A percentile compares a stretch with the other conserved stretches of the same genome.
These are phyloP conservation scores for Andrena hattorfiana DNA, from an alignment of 2,888 invertebrate species.

Conservation along the genomic window DNA sequence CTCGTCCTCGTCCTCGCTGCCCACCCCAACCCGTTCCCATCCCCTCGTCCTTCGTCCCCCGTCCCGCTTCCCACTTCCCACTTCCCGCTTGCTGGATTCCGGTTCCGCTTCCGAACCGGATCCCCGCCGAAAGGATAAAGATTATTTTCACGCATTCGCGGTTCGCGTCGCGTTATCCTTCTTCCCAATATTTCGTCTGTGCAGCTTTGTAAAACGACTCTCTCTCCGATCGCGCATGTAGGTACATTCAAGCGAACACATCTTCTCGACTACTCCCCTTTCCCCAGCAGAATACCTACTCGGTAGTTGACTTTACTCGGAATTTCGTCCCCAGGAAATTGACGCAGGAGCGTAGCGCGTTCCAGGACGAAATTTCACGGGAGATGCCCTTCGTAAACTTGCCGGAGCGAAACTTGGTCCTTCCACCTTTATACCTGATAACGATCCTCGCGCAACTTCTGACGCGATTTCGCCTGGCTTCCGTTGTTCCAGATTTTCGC, in stretches of 20 bases:
- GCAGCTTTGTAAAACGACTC: not conserved
- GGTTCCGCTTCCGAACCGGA: conserved; percentile 72
- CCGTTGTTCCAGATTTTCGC: conserved; percentile 13
- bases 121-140: conserved; percentile 69
- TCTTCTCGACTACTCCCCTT: not conserved
- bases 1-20: conserved; percentile 2
- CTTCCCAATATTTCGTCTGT: conserved; percentile 13
- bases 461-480: conserved; percentile 33
- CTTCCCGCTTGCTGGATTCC: conserved; percentile 60
- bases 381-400: conserved; percentile 54
- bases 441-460: conserved; percentile 31
- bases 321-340: conserved; percentile 41
- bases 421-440: conserved; percentile 25
- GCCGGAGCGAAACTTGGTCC: conserved; percentile 42
- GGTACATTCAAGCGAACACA: not conserved
- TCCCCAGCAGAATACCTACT: not conserved
- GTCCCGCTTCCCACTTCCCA: conserved; percentile 9
- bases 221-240: not conserved
- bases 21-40: conserved; percentile 55
- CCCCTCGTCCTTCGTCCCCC: conserved; percentile 35
- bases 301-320: conserved; percentile 25
- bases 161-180: conserved; percentile 17
- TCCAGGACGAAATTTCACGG: conserved; percentile 55
- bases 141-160: conserved; percentile 70
- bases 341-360: conserved; percentile 32